phyloP scores from a whole-genome alignment of 2,888 invertebrate species.

The Strigamia maritima region DNA sequence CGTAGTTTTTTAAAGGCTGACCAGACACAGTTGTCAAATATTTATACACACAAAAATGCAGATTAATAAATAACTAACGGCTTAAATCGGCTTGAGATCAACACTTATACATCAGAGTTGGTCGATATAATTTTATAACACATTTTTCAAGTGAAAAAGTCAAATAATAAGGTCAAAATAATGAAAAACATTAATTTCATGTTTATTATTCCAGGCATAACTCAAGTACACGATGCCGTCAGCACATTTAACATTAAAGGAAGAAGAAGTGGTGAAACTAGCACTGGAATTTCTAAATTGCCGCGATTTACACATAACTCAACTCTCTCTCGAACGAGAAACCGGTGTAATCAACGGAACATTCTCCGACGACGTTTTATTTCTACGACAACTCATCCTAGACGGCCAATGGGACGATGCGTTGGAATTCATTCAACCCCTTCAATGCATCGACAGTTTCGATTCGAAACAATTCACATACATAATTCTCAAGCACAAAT shows the following conservation, averaged over 20 bases:
- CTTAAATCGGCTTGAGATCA: not conserved
- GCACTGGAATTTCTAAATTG: constrained; percentile 81
- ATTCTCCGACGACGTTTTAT: constrained; percentile 89
- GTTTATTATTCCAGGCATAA: not conserved
- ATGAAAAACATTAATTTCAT: not conserved
- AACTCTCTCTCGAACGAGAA: constrained; percentile 84
- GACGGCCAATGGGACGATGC: constrained; percentile 99
- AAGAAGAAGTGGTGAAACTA: constrained; percentile 83
- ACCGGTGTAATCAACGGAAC: constrained; percentile 91
- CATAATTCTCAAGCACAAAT: constrained; percentile 84
- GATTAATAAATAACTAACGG: not conserved
- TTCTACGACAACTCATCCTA: constrained; percentile 86
- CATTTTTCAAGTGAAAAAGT: not conserved
- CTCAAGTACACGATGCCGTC: constrained; percentile 63
- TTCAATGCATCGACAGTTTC: constrained; percentile 69
- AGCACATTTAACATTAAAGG: constrained; percentile 76
- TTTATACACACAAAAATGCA: not conserved
- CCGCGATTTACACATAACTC: constrained; percentile 84
- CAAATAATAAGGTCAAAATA: not conserved
- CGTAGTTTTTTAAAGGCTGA: not conserved
- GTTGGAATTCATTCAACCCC: constrained; percentile 89
- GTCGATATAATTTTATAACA: not conserved
- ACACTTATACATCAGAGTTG: not conserved
- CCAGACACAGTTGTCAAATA: not conserved
- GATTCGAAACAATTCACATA: constrained; percentile 81